Evolutionary conservation across 2,113 vertebrate genomes (phyloP), one percentile per base, ranked within the genome.

Genomic region (Ameiurus melas): DNA sequence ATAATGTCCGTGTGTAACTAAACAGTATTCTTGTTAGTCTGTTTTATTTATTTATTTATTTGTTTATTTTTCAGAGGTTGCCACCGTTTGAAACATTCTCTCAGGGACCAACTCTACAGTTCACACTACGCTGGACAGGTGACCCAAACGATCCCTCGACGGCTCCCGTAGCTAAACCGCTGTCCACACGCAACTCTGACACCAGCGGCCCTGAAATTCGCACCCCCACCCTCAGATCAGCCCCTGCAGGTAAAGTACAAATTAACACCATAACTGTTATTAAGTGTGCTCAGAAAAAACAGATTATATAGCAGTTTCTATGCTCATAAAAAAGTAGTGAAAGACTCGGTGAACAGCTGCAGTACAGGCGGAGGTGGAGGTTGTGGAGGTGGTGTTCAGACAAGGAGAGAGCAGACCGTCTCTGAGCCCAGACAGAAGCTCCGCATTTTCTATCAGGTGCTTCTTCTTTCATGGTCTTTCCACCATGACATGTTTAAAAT

Each of bases 81-180:
- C 98, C 98, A 92, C 98, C 98, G 47, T 99, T 99, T 95, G 98
- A 99, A 97, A 98, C 98, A 53, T 99, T 99, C 97, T 99, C 98
- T 98, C 98, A 99, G 97, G 98, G 98, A 97, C 98, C 98, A 91
- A 99, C 98, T 4, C 94, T 99, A 94, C 98, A 99, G 95, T 99
- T 99, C 93, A 98, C 97, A 64, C 97, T 99, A 93, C 97, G 97
- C 19, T 99, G 98, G 98, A 98, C 97, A 51, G 97, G 97, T 78
- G 98, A 99, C 62, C 94, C 96, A 87, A 96, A 95, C 64, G 97
- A 97, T 90, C 98, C 98, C 89, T 98, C 98, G 89, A 97, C 97
- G 71, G 97, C 97, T 89, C 97, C 98, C 39, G 96, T 99, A 88
- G 97, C 98, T 83, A 99, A 98, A 83, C 98, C 98, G 83, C 97